phyloP scores from a whole-genome alignment of 2,888 invertebrate species.

The Portevinia maculata region DNA sequence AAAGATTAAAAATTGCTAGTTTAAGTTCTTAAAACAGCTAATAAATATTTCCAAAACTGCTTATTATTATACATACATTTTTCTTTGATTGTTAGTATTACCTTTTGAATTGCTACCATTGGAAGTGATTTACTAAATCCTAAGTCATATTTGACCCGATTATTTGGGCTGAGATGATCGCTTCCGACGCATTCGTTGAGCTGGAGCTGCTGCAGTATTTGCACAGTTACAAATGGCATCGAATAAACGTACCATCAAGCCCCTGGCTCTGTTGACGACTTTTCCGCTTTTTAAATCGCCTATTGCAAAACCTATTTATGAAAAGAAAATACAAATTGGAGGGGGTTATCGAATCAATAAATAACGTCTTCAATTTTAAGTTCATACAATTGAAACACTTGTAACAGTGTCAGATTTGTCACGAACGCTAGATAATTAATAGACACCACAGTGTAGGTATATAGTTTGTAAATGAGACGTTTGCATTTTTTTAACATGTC shows the following conservation, averaged over 20 bases:
- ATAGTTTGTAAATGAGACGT: slow-evolving; percentile 7
- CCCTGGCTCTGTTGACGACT: slow-evolving; percentile 85
- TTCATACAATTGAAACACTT: neutral
- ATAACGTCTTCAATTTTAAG: neutral
- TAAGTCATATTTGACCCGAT: no score
- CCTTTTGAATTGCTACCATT: neutral
- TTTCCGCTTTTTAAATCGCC: slow-evolving; percentile 84
- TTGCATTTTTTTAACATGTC: slow-evolving; percentile 5
- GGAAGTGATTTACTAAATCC: no score
- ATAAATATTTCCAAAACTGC: slow-evolving; percentile 40
- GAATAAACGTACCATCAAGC: slow-evolving; percentile 86
- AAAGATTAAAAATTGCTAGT: slow-evolving; percentile 33
- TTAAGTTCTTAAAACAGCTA: slow-evolving; percentile 26
- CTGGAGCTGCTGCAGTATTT: slow-evolving; percentile 85
- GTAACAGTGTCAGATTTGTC: slow-evolving; percentile 48
- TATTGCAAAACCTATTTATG: slow-evolving; percentile 80
- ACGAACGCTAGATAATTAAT: slow-evolving; percentile 47
- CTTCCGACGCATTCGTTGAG: slow-evolving; percentile 81
- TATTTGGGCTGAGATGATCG: slow-evolving; percentile 75
- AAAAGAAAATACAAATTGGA: slow-evolving; percentile 1
- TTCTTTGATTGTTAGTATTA: slow-evolving; percentile 61
- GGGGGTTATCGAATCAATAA: neutral
- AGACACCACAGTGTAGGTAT: slow-evolving; percentile 5
- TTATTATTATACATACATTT: slow-evolving; percentile 21
- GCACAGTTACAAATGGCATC: slow-evolving; percentile 87